Evolutionary conservation across 2,113 vertebrate species (phyloP).

Genomic region (Aldabrachelys gigantea): DNA sequence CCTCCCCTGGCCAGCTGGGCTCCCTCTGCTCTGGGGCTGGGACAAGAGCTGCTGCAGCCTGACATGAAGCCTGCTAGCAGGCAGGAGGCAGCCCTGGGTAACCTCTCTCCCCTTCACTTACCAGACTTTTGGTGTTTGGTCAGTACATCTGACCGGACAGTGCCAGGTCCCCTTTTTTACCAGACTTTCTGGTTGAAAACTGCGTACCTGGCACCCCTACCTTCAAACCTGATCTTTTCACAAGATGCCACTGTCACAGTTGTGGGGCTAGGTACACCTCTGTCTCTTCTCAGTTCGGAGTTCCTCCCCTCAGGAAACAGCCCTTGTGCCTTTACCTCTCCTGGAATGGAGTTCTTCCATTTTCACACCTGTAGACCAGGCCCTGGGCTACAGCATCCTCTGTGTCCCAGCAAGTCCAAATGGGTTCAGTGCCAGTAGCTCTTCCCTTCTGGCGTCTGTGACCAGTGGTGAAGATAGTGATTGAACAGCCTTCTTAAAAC

Average conservation of each 20-base stretch:
- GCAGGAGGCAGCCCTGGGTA: no score
- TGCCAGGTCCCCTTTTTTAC: no score
- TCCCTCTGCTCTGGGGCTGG: no score
- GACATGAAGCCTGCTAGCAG: no score
- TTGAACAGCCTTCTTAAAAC: conserved; percentile 6
- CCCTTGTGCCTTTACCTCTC: neutral
- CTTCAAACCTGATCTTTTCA: neutral
- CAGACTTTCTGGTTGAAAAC: no score
- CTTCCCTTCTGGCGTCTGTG: conserved; percentile 4
- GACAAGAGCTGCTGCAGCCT: no score
- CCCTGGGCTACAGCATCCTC: neutral
- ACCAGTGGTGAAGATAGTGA: neutral
- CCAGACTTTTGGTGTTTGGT: no score
- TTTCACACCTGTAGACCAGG: neutral
- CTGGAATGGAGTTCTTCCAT: neutral
- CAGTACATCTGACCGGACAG: no score
- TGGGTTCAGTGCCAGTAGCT: neutral
- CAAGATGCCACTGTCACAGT: neutral
- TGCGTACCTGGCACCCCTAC: no score
- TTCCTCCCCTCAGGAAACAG: neutral
- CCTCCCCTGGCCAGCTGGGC: no score
- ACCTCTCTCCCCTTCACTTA: no score
- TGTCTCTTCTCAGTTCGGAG: neutral
- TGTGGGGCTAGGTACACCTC: neutral
- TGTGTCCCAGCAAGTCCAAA: neutral